phyloP scores from a whole-genome alignment of 2,797 vertebrate species.

The Aeoliscus strigatus region DNA sequence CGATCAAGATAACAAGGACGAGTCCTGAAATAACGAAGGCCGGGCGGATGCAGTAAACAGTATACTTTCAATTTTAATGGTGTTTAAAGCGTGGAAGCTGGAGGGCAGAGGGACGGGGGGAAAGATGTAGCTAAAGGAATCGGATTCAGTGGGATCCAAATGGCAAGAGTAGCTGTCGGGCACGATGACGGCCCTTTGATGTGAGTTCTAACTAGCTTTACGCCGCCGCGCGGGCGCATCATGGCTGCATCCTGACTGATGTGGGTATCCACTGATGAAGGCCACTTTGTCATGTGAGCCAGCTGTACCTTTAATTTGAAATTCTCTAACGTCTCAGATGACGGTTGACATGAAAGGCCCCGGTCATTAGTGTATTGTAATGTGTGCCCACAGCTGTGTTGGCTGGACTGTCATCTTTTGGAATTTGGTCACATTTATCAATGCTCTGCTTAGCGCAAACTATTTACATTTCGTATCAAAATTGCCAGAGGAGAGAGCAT shows the following conservation, averaged over 20 bases:
- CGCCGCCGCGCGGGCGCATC: slow-evolving; percentile 54
- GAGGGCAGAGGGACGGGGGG: slow-evolving; percentile 46
- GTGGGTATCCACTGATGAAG: too few species aligned
- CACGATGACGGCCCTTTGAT: slow-evolving; percentile 72
- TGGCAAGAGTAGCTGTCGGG: slow-evolving; percentile 70
- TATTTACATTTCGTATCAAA: slow-evolving; percentile 75
- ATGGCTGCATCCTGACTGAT: slow-evolving; percentile 64
- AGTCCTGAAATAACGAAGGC: slow-evolving; percentile 70
- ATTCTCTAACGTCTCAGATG: slow-evolving; percentile 74
- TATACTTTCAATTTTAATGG: slow-evolving; percentile 73
- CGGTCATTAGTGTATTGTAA: slow-evolving; percentile 69
- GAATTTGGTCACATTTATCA: slow-evolving; percentile 70
- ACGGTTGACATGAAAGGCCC: slow-evolving; percentile 59
- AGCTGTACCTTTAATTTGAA: slow-evolving; percentile 77
- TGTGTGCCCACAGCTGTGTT: slow-evolving; percentile 47
- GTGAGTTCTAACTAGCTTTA: slow-evolving; percentile 74
- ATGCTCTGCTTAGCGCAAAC: slow-evolving; percentile 60
- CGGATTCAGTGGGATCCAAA: slow-evolving; percentile 68
- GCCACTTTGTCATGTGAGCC: slow-evolving; percentile 60
- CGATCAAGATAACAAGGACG: slow-evolving; percentile 63
- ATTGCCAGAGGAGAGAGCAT: slow-evolving; percentile 70
- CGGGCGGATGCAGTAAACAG: slow-evolving; percentile 55
- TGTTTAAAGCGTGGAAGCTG: slow-evolving; percentile 62
- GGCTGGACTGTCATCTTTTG: slow-evolving; percentile 63
- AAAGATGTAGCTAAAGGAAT: slow-evolving; percentile 67